Percentiles rank a stretch among this genome's conserved stretches.
Conservation (phyloP, 2,113 vertebrate species). For the Emydocephalus ijimae region DNA sequence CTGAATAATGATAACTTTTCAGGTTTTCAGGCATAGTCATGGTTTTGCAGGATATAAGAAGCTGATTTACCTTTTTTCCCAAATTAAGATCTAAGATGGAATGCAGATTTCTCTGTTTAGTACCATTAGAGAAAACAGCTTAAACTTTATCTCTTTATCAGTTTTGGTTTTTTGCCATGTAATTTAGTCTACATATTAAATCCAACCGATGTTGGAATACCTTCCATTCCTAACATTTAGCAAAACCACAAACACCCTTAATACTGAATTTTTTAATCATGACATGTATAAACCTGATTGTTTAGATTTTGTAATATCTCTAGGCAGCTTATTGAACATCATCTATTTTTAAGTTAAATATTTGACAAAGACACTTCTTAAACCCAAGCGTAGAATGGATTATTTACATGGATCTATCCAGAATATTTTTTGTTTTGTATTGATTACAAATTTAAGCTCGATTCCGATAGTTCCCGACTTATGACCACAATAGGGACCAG, state of each 20-base stretch:
- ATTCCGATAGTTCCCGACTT: neutral
- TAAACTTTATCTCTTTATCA: neutral
- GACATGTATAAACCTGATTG: neutral
- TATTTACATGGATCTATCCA: neutral
- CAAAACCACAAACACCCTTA: neutral
- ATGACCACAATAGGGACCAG: neutral
- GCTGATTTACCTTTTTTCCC: slow-evolving; percentile 19
- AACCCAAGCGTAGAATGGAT: fast-evolving
- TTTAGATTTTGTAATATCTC: neutral
- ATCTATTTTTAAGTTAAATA: neutral
- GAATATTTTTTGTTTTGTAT: neutral
- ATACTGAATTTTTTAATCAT: neutral
- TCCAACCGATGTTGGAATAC: neutral
- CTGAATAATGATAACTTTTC: slow-evolving; percentile 5
- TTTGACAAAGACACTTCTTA: neutral
- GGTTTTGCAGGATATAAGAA: slow-evolving; percentile 2
- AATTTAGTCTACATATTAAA: neutral
- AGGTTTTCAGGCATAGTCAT: neutral
- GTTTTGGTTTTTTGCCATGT: neutral
- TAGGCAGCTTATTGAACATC: neutral
- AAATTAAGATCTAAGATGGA: neutral
- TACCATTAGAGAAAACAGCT: neutral
- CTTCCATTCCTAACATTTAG: neutral
- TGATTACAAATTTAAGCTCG: neutral
- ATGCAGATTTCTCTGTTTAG: neutral